Base-by-base conservation (phyloP, 1,140 invertebrate species). In the Saccostrea glomerata region DNA sequence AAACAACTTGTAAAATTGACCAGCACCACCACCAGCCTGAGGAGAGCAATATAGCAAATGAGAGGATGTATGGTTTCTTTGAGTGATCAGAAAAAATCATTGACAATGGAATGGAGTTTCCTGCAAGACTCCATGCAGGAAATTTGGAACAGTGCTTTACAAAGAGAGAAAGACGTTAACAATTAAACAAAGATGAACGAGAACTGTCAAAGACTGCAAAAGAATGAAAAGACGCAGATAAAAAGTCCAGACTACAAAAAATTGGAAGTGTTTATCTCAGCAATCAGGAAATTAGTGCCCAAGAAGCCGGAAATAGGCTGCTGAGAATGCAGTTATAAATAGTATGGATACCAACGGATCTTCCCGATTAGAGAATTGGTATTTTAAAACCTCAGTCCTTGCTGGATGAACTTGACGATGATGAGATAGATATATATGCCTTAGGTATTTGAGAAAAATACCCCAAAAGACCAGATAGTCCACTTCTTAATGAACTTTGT, bases 271-370 rank as follows among this genome's bases (percentile, higher is more conserved):
- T 47, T 47, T 9, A 47, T 47, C 47, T 47, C 47, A 47, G 47
- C 47, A 47, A 6, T 47, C 47, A 9, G 58, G 84, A 88, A 84
- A 30, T 91, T 6, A 90, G 88, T 86, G 90, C 90, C 54, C 89
- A 91, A 88, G 90, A 91, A 63, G 90, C 90, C 30, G 86, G 58
- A 17, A 89, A 91, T 58, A 63, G 90, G 25, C 82, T 89, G 6
- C 60, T 91, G 30, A 82, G 89, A 82, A 82, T 91, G 55, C 47
- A 88, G 70, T 58, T 87, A 17, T 47, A 20, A 17, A 86, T 86
- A 20, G 89, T 90, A 7, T 90, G 60, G 82, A 83, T 90, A 47
- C 89, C 89, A 23, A 56, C 89, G n/a, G 87, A 87, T 23, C 60
- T 88, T 20, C 89, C 89, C 25, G 25, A 88, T 55, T 56, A 82